phyloP scores from a whole-genome alignment of 2,888 invertebrate species.

The Strigamia crassipes region DNA sequence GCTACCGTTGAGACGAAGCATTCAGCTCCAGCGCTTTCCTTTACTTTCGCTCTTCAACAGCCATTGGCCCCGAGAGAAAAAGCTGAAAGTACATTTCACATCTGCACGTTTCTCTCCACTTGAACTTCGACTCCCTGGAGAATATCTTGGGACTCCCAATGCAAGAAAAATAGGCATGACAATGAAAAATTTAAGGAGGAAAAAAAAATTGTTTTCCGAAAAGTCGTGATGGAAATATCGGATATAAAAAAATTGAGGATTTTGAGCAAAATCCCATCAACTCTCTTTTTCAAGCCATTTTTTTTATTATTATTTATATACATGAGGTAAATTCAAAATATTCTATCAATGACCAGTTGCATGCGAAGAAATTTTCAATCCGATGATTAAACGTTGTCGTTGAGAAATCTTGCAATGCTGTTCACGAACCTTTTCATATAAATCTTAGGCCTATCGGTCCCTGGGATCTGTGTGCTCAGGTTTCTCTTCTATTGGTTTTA shows the following conservation, averaged over 20 bases:
- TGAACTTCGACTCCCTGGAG: neutral
- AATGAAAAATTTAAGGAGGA: neutral
- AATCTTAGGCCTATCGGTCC: neutral
- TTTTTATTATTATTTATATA: neutral
- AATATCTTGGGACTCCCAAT: neutral
- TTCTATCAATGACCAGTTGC: neutral
- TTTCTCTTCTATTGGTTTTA: slow-evolving; percentile 28
- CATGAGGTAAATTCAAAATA: neutral
- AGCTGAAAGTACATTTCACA: slow-evolving; percentile 17
- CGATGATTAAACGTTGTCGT: slow-evolving; percentile 18
- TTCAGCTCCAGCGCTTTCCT: neutral
- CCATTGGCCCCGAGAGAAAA: slow-evolving; percentile 20
- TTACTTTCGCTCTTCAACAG: slow-evolving; percentile 5
- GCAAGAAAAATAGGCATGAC: slow-evolving; percentile 27
- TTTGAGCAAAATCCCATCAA: neutral
- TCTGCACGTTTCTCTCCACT: slow-evolving; percentile 8
- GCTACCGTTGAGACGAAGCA: neutral
- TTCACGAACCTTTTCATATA: slow-evolving; percentile 17
- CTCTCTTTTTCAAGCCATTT: neutral
- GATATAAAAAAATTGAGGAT: neutral
- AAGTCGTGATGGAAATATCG: neutral
- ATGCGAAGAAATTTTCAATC: neutral
- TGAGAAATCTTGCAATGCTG: slow-evolving; percentile 5
- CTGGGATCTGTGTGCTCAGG: slow-evolving; percentile 13
- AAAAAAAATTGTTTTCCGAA: neutral